Conservation (phyloP, 2,797 vertebrate genomes). For the Mus caroli region DNA sequence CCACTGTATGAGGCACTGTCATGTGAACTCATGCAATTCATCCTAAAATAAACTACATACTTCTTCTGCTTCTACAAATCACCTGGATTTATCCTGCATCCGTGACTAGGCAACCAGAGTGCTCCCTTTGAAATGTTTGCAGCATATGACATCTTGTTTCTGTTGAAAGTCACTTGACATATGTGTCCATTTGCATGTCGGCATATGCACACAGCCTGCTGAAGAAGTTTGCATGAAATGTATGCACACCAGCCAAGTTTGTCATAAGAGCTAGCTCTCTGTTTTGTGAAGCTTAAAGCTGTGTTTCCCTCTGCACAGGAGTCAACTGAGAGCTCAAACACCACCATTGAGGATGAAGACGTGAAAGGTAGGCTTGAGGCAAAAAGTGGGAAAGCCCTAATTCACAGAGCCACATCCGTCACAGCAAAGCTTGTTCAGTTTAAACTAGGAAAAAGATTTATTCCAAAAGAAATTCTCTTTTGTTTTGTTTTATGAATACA, state of each 20-base stretch:
- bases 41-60: background rate
- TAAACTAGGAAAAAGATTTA: background rate
- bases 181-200: constrained; percentile 87
- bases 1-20: constrained; percentile 47
- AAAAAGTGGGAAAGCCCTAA: constrained; percentile 39
- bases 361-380: constrained; percentile 94
- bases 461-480: background rate
- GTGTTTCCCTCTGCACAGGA: constrained; percentile 91
- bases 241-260: constrained; percentile 68
- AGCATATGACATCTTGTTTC: constrained; percentile 72
- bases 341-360: constrained; percentile 98
- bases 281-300: constrained; percentile 63
- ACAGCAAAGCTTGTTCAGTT: background rate
- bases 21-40: background rate
- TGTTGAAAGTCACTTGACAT: constrained; percentile 75
- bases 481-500: background rate
- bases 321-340: constrained; percentile 98
- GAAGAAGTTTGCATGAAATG: constrained; percentile 88
- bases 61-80: background rate
- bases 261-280: background rate
- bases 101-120: constrained; percentile 53
- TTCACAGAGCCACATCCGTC: background rate
- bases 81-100: background rate
- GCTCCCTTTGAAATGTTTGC: constrained; percentile 73
- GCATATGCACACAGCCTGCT: constrained; percentile 83